Conservation (phyloP, 2,888 invertebrate genomes). For the Drosophila austrosaltans region DNA sequence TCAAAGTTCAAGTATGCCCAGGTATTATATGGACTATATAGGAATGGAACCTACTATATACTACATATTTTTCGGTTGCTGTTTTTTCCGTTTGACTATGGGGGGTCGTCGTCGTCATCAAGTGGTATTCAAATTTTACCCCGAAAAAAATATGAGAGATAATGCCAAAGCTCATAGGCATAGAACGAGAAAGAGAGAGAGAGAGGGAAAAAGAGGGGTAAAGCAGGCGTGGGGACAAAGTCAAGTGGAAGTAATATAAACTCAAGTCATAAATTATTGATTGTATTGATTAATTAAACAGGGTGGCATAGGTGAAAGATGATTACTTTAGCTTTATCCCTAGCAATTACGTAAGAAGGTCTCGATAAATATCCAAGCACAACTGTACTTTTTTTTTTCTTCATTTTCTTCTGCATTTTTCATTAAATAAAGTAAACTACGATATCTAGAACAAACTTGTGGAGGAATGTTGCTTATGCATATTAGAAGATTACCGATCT, state of each 20-base stretch:
- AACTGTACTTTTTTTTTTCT: neutral
- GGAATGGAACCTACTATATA: neutral
- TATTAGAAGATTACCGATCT: neutral
- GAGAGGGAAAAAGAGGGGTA: neutral
- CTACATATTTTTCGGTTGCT: neutral
- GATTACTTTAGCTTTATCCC: neutral
- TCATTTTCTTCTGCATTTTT: neutral
- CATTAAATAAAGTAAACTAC: neutral
- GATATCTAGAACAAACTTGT: neutral
- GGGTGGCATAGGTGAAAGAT: neutral
- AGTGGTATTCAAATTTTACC: constrained; percentile 2
- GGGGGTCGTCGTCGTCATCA: neutral
- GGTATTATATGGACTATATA: constrained; percentile 18
- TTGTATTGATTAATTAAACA: neutral
- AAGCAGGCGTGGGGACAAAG: neutral
- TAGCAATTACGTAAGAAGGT: neutral
- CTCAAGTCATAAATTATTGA: neutral
- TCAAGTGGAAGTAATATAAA: neutral
- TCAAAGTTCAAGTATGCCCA: constrained; percentile 45
- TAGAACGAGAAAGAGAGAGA: neutral
- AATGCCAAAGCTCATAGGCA: neutral
- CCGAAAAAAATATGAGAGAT: neutral
- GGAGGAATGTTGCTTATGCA: neutral
- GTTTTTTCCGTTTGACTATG: neutral
- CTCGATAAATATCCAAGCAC: neutral